Evolutionary conservation across 2,797 vertebrate genomes (phyloP).

Genomic region (Acanthurus lineatus): DNA sequence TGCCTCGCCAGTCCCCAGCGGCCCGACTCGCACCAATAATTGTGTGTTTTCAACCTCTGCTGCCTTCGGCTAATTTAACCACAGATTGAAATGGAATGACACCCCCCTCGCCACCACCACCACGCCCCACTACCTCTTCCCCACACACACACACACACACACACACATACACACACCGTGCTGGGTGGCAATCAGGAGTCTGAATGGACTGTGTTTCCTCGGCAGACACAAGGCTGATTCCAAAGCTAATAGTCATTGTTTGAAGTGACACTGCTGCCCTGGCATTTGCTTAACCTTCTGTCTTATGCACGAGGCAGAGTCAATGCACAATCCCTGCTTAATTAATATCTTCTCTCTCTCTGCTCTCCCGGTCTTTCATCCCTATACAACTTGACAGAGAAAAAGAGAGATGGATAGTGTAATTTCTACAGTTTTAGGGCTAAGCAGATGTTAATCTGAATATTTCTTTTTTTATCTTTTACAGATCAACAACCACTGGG

Average conservation of each 20-base stretch:
- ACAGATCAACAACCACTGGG: slow-evolving; percentile 11
- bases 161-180: slow-evolving; percentile 63
- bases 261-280: slow-evolving; percentile 96
- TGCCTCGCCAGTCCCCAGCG: slow-evolving; percentile 76
- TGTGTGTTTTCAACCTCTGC: slow-evolving; percentile 89
- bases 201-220: slow-evolving; percentile 97
- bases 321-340: slow-evolving; percentile 97
- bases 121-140: slow-evolving; percentile 11
- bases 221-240: slow-evolving; percentile 96
- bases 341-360: slow-evolving; percentile 92
- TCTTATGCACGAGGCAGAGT: slow-evolving; percentile 96
- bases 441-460: slow-evolving; percentile 23
- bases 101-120: slow-evolving; percentile 57
- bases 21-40: slow-evolving; percentile 89
- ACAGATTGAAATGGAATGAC: slow-evolving; percentile 92
- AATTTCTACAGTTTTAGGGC: slow-evolving; percentile 16
- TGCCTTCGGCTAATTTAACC: slow-evolving; percentile 91
- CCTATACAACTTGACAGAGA: slow-evolving; percentile 53
- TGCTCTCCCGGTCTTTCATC: slow-evolving; percentile 62
- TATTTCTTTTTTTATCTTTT: slow-evolving; percentile 12
- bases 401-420: slow-evolving; percentile 28
- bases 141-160: slow-evolving; percentile 36
- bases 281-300: slow-evolving; percentile 99
- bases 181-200: slow-evolving; percentile 91
- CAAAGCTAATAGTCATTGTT: slow-evolving; percentile 99